phyloP scores from a whole-genome alignment of 2,797 vertebrate species.

The Pseudochromis fuscus region DNA sequence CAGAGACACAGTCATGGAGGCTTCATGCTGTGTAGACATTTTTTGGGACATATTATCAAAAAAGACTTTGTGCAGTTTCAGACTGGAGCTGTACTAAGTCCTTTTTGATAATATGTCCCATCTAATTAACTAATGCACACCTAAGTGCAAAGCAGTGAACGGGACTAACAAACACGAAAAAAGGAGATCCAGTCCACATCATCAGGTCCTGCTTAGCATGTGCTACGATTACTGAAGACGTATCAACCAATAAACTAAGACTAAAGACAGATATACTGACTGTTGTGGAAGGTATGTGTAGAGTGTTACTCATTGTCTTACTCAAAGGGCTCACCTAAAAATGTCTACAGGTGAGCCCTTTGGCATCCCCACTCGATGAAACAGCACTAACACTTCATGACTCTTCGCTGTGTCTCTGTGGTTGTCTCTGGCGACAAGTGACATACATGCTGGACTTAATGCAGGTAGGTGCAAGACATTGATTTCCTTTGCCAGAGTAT shows the following conservation, averaged over 20 bases:
- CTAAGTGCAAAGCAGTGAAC: not conserved
- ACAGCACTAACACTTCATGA: not conserved
- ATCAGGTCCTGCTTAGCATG: too few species aligned
- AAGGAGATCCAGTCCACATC: too few species aligned
- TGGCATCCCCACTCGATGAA: too few species aligned
- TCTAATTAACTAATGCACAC: not conserved
- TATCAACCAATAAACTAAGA: not conserved
- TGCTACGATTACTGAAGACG: too few species aligned
- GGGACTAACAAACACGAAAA: not conserved
- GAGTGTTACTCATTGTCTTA: constrained; percentile 12
- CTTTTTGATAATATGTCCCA: not conserved
- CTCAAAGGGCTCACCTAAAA: constrained; percentile 11
- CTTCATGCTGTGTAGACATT: too few species aligned
- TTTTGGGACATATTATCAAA: not conserved
- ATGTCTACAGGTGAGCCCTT: too few species aligned
- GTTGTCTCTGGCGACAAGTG: not conserved
- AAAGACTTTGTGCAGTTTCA: too few species aligned
- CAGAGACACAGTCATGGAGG: not conserved
- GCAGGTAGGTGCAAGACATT: not conserved
- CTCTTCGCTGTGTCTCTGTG: not conserved
- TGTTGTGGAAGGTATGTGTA: constrained; percentile 6
- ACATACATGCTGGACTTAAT: not conserved
- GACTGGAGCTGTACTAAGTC: too few species aligned
- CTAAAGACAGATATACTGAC: constrained; percentile 1
- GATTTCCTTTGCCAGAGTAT: not conserved